Evolutionary conservation across 2,113 vertebrate species (phyloP).

Genomic region (Mus musculus): DNA sequence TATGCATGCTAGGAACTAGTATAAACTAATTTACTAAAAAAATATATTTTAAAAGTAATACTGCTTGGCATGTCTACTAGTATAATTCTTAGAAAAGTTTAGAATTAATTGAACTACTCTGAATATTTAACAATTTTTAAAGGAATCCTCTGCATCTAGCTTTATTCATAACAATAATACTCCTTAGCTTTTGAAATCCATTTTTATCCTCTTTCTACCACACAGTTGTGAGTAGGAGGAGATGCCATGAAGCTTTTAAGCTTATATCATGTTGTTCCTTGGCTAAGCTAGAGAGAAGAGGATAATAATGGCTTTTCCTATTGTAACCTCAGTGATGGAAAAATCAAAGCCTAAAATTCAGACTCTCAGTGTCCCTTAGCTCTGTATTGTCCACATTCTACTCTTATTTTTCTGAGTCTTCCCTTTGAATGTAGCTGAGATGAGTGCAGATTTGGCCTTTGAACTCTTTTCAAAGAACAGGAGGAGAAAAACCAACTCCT

Average conservation of each 20-base stretch:
- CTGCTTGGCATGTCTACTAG: conserved; percentile 32
- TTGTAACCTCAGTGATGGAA: neutral
- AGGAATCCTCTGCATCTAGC: conserved; percentile 36
- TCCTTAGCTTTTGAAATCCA: conserved; percentile 20
- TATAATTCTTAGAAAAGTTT: conserved; percentile 54
- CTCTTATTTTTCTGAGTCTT: conserved; percentile 18
- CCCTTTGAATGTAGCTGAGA: neutral
- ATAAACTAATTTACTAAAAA: neutral
- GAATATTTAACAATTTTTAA: conserved; percentile 60
- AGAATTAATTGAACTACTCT: conserved; percentile 59
- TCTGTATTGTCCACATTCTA: conserved; percentile 12
- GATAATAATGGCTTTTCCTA: conserved; percentile 18
- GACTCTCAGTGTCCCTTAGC: neutral
- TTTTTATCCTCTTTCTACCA: conserved; percentile 26
- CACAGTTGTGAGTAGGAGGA: neutral
- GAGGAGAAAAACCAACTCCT: neutral
- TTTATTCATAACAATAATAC: neutral
- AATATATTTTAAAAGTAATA: neutral
- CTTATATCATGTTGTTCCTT: neutral
- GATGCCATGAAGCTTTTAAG: neutral
- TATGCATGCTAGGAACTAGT: neutral
- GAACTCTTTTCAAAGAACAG: neutral
- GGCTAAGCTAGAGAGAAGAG: neutral
- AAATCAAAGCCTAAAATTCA: neutral
- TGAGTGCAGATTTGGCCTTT: conserved; percentile 39